These are phyloP conservation scores for Recurvirostra avosetta DNA, from an alignment of 2,113 vertebrate species.

Conservation along the genomic window DNA sequence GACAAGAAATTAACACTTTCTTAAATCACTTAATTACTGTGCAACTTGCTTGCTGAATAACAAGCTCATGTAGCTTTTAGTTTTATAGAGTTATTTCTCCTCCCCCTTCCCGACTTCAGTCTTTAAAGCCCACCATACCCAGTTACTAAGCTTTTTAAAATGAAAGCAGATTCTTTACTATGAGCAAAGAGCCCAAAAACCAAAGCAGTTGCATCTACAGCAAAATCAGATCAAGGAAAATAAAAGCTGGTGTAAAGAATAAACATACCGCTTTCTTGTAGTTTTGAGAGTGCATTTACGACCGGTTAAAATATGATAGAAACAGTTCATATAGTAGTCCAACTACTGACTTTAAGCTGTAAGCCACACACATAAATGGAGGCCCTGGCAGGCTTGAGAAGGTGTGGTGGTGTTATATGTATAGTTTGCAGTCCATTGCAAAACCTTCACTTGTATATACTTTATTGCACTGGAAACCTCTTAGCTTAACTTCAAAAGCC, in stretches of 20 bases:
- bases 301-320: constrained; percentile 91
- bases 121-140: constrained; percentile 45
- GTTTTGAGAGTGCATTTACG: constrained; percentile 91
- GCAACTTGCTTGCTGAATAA: constrained; percentile 19
- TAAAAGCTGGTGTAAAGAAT: constrained; percentile 89
- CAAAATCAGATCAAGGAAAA: constrained; percentile 79
- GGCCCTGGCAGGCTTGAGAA: constrained; percentile 87
- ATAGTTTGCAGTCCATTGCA: constrained; percentile 88
- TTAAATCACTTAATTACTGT: constrained; percentile 12
- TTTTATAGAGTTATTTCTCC: background rate
- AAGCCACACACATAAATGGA: constrained; percentile 88
- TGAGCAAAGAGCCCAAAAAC: constrained; percentile 72
- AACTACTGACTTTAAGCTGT: constrained; percentile 90
- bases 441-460: constrained; percentile 82
- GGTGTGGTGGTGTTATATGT: constrained; percentile 81
- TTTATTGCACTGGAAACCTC: constrained; percentile 85
- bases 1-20: background rate
- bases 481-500: constrained; percentile 84
- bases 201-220: constrained; percentile 80
- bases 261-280: constrained; percentile 96
- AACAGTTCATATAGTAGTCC: constrained; percentile 96
- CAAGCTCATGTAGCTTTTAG: background rate
- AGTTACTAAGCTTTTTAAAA: constrained; percentile 20
- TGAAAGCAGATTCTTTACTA: constrained; percentile 39
- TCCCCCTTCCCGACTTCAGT: background rate